Conservation (phyloP, 1,140 invertebrate genomes). For the Habropoda laboriosa region DNA sequence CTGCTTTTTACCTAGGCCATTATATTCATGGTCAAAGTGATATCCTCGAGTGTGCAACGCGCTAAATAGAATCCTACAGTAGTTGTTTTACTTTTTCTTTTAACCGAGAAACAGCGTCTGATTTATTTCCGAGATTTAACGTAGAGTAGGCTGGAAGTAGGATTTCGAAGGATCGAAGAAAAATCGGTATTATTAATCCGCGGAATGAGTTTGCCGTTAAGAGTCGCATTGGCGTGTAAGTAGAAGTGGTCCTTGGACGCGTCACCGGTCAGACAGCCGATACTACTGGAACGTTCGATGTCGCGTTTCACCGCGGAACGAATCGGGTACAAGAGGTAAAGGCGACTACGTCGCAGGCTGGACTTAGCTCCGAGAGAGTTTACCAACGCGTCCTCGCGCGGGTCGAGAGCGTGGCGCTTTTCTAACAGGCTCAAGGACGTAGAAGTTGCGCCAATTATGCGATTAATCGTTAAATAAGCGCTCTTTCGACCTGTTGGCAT, state of each 20-base stretch:
- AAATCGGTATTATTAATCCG: not conserved
- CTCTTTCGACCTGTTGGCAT: slow-evolving; percentile 39
- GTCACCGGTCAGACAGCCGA: slow-evolving; percentile 15
- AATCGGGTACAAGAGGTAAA: slow-evolving; percentile 33
- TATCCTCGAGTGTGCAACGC: too few relatives aligned
- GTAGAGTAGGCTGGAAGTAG: too few relatives aligned
- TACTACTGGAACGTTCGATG: not conserved
- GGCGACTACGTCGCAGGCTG: not conserved
- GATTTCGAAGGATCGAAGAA: not conserved
- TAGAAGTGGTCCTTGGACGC: slow-evolving; percentile 16
- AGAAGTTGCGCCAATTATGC: slow-evolving; percentile 59
- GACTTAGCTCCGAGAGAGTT: slow-evolving; percentile 21
- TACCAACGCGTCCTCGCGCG: slow-evolving; percentile 22
- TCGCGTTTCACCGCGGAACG: not conserved
- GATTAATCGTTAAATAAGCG: slow-evolving; percentile 53
- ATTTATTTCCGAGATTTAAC: too few relatives aligned
- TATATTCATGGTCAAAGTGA: too few relatives aligned
- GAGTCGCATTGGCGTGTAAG: not conserved
- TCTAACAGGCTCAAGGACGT: slow-evolving; percentile 57
- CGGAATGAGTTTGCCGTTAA: not conserved
- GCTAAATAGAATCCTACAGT: too few relatives aligned
- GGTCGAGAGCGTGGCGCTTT: slow-evolving; percentile 31
- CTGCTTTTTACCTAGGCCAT: too few relatives aligned
- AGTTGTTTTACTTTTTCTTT: not conserved
- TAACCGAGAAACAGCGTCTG: too few relatives aligned